Evolutionary conservation across 2,888 invertebrate genomes (phyloP), one percentile per base, ranked within the genome.

Genomic region (Crioceris asparagi): DNA sequence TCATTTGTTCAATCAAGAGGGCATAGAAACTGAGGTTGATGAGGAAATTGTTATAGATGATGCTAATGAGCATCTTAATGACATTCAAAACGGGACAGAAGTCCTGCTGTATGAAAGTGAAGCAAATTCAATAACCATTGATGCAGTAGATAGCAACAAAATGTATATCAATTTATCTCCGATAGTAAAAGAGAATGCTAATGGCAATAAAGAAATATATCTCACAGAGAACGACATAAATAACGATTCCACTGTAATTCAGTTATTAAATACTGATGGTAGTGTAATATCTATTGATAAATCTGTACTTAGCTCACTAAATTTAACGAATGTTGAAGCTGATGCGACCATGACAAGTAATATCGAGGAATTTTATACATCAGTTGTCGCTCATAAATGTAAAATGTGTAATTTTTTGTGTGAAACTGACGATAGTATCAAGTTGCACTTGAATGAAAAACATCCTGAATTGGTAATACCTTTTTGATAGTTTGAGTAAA

Each of bases 341-440:
- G 29, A 35, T n/a, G 26, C 21, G 7, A 3, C 17, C 6, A 3
- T 16, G 4, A 27, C 38, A 17, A 41, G 40, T 10, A 36, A 48
- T 30, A 39, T 51, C 19, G 39, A 47, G 34, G 54, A 59, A 35
- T 46, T 54, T 33, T 55, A 54, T 40, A 54, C 55, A 17, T 47
- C 50, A 32, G 49, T 63, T 17, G 51, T 52, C 15, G 61, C 61
- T 3, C 49, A 56, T 31, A 61, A 62, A 45, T 65, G 65, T 47
- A 63, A 59, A 45, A 43, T 55, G 25, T 65, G 65, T 41, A 46
- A 46, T 4, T 57, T 50, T 48, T 44, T 62, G 12, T 59, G 55
- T 47, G 61, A 62, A 46, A 49, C 50, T 29, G 44, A 50, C 34
- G 49, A 53, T 3, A 53, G 55, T 23, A 60, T 65, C 33, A 47